These are phyloP conservation scores for Dromius quadrimaculatus DNA, from an alignment of 2,888 invertebrate species.

Conservation along the genomic window DNA sequence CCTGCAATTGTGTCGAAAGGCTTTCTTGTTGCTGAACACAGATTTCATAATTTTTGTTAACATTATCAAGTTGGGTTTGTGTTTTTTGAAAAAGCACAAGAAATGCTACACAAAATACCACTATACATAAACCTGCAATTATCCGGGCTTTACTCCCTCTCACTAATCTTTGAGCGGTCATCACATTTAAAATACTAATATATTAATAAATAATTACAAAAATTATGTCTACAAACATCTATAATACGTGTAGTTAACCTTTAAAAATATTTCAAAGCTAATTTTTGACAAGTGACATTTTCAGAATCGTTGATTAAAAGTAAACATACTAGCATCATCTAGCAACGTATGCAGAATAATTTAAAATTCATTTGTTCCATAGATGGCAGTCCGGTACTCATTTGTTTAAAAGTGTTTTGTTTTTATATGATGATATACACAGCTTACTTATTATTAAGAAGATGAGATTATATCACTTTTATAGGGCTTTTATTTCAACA, in stretches of 20 bases:
- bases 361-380: constrained; percentile 19
- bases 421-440: background rate
- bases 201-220: constrained; percentile 34
- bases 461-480: too few species aligned
- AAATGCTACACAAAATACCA: constrained; percentile 69
- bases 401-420: constrained; percentile 1
- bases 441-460: too few species aligned
- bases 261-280: constrained; percentile 44
- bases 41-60: constrained; percentile 67
- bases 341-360: constrained; percentile 25
- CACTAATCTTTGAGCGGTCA: constrained; percentile 70
- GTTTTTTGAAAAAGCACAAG: constrained; percentile 73
- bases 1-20: constrained; percentile 71
- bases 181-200: constrained; percentile 60
- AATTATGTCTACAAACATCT: constrained; percentile 46
- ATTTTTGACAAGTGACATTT: constrained; percentile 49
- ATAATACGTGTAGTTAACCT: constrained; percentile 47
- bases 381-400: constrained; percentile 11
- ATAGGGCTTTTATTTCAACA: too few species aligned
- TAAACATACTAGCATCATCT: constrained; percentile 39
- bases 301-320: constrained; percentile 37
- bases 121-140: constrained; percentile 69
- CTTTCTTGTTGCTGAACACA: constrained; percentile 73
- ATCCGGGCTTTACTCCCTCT: constrained; percentile 72
- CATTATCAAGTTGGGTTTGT: constrained; percentile 71